phyloP scores from a whole-genome alignment of 1,140 invertebrate species.

The Thaumatotibia leucotreta region DNA sequence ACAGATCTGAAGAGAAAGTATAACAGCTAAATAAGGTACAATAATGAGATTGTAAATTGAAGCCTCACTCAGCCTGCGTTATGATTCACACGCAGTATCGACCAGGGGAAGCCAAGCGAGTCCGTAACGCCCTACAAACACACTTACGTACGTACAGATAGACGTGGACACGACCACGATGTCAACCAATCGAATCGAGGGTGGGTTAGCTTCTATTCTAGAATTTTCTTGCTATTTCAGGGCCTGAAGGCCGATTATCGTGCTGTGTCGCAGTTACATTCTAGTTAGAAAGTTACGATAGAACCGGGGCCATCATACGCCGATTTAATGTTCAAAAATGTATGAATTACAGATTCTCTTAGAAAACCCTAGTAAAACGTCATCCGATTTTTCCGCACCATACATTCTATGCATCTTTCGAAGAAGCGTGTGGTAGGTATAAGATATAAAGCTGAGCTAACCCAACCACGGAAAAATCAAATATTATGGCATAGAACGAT shows the following conservation, averaged over 20 bases:
- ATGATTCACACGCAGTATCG: not conserved
- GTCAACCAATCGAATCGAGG: not conserved
- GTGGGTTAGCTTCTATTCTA: not conserved
- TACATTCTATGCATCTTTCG: too few species aligned
- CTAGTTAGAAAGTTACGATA: too few species aligned
- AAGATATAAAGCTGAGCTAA: too few species aligned
- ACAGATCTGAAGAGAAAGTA: not conserved
- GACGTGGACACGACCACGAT: not conserved
- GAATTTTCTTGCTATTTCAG: not conserved
- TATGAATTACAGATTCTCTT: too few species aligned
- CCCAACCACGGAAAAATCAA: not conserved
- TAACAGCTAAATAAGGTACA: not conserved
- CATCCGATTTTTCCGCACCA: too few species aligned
- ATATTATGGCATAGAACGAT: not conserved
- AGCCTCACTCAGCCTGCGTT: not conserved
- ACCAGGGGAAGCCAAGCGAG: slow-evolving; percentile 4
- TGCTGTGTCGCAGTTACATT: too few species aligned
- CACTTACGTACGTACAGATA: not conserved
- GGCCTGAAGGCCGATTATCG: not conserved
- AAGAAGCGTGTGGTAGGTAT: too few species aligned
- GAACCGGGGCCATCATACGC: too few species aligned
- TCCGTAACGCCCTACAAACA: slow-evolving; percentile 1
- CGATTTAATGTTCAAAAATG: too few species aligned
- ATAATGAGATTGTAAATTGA: slow-evolving; percentile 12
- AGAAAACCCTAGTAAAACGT: too few species aligned